Conservation (phyloP, 64 coral and sea anemone species). For the Acropora yongei region DNA sequence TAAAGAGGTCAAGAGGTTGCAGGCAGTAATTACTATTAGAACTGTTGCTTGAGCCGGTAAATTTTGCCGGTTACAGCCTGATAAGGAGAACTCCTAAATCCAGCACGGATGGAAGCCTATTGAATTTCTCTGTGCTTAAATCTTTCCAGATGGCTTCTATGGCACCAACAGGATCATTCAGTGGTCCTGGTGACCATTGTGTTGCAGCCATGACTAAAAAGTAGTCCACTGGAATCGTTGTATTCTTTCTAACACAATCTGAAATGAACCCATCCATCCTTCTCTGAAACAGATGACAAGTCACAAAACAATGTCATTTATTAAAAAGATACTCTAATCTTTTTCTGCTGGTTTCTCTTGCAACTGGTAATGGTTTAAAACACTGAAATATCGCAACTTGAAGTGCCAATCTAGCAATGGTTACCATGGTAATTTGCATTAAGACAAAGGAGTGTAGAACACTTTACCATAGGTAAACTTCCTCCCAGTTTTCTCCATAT, state of each 20-base stretch:
- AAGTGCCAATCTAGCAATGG: neutral
- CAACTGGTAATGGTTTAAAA: constrained; percentile 8
- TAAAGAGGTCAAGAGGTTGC: no score
- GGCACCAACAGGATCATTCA: neutral
- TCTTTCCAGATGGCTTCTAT: constrained; percentile 37
- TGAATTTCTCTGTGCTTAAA: constrained; percentile 31
- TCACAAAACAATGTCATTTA: neutral
- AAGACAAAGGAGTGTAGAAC: neutral
- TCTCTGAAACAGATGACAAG: neutral
- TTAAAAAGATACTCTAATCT: neutral
- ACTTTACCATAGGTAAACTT: neutral
- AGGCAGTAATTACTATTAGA: no score
- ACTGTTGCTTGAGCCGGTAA: no score
- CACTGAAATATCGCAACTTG: neutral
- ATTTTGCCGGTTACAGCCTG: no score
- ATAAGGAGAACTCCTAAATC: neutral
- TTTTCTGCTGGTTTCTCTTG: neutral
- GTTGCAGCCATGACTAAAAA: constrained; percentile 47
- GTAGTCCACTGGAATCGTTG: constrained; percentile 32
- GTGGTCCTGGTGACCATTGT: constrained; percentile 5
- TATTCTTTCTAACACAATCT: constrained; percentile 70
- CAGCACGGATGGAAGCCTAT: constrained; percentile 18
- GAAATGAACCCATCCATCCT: constrained; percentile 6
- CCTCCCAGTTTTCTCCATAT: neutral
- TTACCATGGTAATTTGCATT: constrained; percentile 13